Conservation (phyloP, 1,140 invertebrate genomes). For the Drosophila saltans region DNA sequence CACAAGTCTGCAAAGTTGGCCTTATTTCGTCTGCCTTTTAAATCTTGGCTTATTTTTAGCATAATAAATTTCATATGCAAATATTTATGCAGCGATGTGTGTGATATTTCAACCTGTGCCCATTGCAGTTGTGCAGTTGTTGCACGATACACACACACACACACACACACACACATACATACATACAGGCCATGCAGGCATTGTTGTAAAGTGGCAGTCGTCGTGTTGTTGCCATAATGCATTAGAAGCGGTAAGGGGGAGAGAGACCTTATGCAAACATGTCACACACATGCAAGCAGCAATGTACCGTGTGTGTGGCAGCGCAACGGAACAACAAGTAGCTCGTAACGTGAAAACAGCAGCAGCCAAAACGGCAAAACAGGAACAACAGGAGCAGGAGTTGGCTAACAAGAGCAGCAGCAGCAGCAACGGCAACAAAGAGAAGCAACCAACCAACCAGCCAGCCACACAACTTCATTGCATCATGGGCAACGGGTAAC, state of each 20-base stretch:
- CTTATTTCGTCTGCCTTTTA: conserved; percentile 68
- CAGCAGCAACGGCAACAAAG: conserved; percentile 29
- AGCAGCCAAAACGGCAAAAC: conserved; percentile 32
- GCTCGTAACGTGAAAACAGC: conserved; percentile 71
- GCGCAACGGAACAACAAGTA: conserved; percentile 71
- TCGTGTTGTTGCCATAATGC: conserved; percentile 75
- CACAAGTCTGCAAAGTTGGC: conserved; percentile 57
- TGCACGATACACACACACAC: conserved; percentile 34
- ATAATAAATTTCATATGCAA: conserved; percentile 79
- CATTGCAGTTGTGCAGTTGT: conserved; percentile 21
- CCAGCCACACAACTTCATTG: conserved; percentile 22
- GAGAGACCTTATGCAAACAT: conserved; percentile 59
- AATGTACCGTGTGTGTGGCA: conserved; percentile 9
- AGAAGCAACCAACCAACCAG: conserved; percentile 26
- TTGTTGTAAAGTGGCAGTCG: conserved; percentile 58
- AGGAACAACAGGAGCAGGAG: conserved; percentile 17
- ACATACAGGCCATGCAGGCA: neutral
- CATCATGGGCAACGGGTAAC: conserved; percentile 5
- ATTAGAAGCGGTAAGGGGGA: conserved; percentile 63
- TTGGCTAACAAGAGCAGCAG: conserved; percentile 40
- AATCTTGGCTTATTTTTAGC: conserved; percentile 81
- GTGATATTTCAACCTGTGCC: conserved; percentile 39
- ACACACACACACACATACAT: neutral
- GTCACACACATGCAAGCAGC: conserved; percentile 52
- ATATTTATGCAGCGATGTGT: conserved; percentile 63